A percentile compares a stretch with the other conserved stretches of the same genome.
These are phyloP conservation scores for Psococerastis gibbosa DNA, from an alignment of 2,888 invertebrate species.

Conservation along the genomic window DNA sequence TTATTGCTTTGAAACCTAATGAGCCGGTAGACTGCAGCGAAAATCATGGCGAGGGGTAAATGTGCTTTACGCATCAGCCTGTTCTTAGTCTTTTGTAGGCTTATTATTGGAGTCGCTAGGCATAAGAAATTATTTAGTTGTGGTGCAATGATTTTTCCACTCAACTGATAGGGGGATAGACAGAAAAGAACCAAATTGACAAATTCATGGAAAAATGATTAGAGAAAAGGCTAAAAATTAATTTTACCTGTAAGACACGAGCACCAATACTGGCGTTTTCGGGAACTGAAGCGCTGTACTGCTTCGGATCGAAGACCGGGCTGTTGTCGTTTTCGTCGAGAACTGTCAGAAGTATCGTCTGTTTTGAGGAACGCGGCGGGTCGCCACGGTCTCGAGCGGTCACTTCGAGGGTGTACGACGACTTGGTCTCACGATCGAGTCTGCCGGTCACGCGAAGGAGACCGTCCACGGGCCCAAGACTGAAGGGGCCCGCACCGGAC, in stretches of 20 bases:
- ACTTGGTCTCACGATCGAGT: constrained; percentile 63
- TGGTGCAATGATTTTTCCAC: no score
- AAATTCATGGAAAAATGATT: neutral
- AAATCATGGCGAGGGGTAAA: no score
- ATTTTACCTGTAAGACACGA: constrained; percentile 61
- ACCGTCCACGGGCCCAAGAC: constrained; percentile 73
- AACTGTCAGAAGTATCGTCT: constrained; percentile 49
- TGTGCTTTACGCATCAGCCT: no score
- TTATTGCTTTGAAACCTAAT: no score
- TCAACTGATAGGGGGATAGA: no score
- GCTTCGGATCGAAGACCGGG: constrained; percentile 72
- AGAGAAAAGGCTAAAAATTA: no score
- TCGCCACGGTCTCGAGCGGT: constrained; percentile 80
- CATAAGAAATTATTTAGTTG: no score
- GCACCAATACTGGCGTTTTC: constrained; percentile 91
- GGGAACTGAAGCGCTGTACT: constrained; percentile 74
- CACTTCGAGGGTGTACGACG: constrained; percentile 53
- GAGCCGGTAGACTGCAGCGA: no score
- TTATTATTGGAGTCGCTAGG: no score
- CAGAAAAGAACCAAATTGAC: no score
- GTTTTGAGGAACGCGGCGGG: constrained; percentile 50
- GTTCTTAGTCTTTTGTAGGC: no score
- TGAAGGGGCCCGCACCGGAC: constrained; percentile 34
- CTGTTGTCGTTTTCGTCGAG: constrained; percentile 82
- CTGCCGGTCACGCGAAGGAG: constrained; percentile 65